Evolutionary conservation across 1,140 invertebrate genomes (phyloP).

Genomic region (Linepithema humile): DNA sequence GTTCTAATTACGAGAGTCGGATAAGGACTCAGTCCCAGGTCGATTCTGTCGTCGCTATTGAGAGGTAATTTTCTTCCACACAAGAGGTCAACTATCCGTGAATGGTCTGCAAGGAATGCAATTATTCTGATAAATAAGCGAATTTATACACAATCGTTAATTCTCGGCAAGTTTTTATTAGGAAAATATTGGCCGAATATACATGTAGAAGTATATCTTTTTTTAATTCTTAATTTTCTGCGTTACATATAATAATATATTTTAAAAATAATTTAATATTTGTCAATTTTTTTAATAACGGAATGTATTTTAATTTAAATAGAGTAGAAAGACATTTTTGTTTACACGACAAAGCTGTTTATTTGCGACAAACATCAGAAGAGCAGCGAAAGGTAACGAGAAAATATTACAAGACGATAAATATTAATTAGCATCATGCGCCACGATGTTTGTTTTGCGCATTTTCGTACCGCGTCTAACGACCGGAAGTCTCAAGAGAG

Average conservation of each 20-base stretch:
- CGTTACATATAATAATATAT: background rate
- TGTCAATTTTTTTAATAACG: background rate
- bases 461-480: background rate
- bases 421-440: background rate
- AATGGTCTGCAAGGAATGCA: background rate
- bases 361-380: background rate
- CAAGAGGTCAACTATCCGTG: background rate
- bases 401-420: background rate
- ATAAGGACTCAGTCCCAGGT: slow-evolving; percentile 7
- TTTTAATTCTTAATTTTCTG: background rate
- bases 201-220: background rate
- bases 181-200: background rate
- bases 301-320: too few relatives aligned
- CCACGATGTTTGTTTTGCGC: background rate
- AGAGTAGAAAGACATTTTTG: background rate
- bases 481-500: background rate
- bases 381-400: background rate
- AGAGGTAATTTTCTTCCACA: slow-evolving; percentile 31
- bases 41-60: slow-evolving; percentile 48
- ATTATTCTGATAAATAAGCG: slow-evolving; percentile 33
- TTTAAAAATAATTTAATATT: background rate
- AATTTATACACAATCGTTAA: background rate
- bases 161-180: background rate
- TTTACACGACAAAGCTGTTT: background rate
- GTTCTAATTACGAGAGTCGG: slow-evolving; percentile 44